Evolutionary conservation across 2,797 vertebrate species (phyloP), one percentile per base, ranked within the genome.

Genomic region (Poecilia wingei): DNA sequence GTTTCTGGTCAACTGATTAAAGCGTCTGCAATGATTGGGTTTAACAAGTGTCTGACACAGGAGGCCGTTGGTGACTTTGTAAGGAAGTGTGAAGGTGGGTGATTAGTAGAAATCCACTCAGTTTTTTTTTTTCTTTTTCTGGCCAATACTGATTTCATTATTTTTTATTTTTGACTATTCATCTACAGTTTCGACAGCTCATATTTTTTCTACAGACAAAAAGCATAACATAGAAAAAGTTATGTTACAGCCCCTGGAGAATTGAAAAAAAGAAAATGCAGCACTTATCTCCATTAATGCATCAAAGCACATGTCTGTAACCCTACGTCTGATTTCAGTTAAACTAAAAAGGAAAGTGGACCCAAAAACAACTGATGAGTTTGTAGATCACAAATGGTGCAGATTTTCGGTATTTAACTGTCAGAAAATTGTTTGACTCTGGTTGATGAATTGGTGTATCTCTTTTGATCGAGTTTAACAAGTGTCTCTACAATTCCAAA

Each of bases 401-500:
- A 68, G 33, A 68, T 41, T 22, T 41, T 68, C 18, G 22, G 9
- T 22, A 1, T 10, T 41, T 68, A 68, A 39, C 22, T 3, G 20
- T 9, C 7, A 8, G 33, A 39, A 66, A 66, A 8, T 39, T 36
- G 16, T 31, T 36, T 39, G 33, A 68, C 64, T 41, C 20, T 41
- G 36, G 20, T 22, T 41, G 36, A 68, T 68, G 36, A 68, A 41
- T 68, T 68, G 64, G 36, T 68, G 36, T 2, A 68, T 25, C 36
- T 39, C 36, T 90, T 61, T 78, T 3, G 33, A 59, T 64, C 71
- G 78, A 83, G 68, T 82, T 84, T 45, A 86, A 72, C 84, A 86
- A 86, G 83, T 91, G 91, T 93, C 89, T 88, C 86, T 86, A 88
- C 89, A 90, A 93, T 88, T 79, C 84, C 82, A 90, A 90, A 85